Base-by-base conservation (phyloP, 2,888 invertebrate species). In the Platypus cylindrus region DNA sequence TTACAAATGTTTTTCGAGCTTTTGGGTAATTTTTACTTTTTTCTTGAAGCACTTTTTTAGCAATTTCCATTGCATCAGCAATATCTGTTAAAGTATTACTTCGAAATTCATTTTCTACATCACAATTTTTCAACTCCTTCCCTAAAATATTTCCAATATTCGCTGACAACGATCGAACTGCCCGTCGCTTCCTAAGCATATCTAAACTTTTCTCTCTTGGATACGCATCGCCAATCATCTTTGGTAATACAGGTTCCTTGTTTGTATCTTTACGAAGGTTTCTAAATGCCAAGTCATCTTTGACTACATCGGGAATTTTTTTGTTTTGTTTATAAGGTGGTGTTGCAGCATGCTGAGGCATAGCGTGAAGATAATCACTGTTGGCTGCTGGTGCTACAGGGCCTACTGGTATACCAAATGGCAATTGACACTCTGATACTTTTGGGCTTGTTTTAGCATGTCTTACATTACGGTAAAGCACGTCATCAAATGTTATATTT, bases 391-490 rank as follows among this genome's bases (percentile, higher is more conserved):
- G 75, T 1, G 81, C 72, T 14, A 87, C 77, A 8, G 87, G 87
- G 2, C 85, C 84, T 22, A 89, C 58, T 0, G 90, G 90, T 52
- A 91, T 90, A 13, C 90, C 90, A 56, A 91, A 91, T 1, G 83
- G 87, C 22, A 85, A 87, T 54, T 90, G 90, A 11, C 81, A 83
- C 33, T 89, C 87, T 3, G 73, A 54, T 4, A 79, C 71, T 56
- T 76, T 79, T 25, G 75, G 60, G 29, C 70, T 70, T 53, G 75
- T 77, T 49, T 86, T 87, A 7, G 79, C 77, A 55, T 80, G 75
- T 51, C 78, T 78, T 39, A 85, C 73, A 53, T 75, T 85, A 47
- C 89, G 71, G 55, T 78, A 86, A 18, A 83, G 78, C 7, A 89
- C 81, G 59, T 90, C 90, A 54, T 90, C 90, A 36, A 75, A 67